Evolutionary conservation across 2,797 vertebrate species (phyloP).

Genomic region (Tarsius wallacei): DNA sequence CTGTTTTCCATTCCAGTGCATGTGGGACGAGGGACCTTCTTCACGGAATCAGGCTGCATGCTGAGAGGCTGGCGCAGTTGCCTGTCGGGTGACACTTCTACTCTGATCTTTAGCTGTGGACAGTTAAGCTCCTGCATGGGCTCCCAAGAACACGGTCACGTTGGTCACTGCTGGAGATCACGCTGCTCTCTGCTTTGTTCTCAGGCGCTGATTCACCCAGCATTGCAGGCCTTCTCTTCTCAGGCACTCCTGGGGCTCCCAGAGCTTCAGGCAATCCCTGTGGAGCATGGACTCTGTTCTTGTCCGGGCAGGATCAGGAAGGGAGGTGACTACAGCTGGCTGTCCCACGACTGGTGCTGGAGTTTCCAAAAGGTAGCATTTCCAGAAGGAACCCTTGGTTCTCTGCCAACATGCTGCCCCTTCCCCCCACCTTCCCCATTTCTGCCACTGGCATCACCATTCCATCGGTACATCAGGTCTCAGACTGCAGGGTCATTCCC

Average conservation of each 20-base stretch:
- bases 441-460: neutral
- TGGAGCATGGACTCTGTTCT: neutral
- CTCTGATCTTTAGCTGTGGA: slow-evolving; percentile 44
- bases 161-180: slow-evolving; percentile 48
- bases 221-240: rapidly evolving
- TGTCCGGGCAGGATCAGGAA: neutral
- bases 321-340: neutral
- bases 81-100: slow-evolving; percentile 36
- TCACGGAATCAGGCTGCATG: neutral
- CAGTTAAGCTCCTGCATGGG: neutral
- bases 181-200: slow-evolving; percentile 17
- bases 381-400: slow-evolving; percentile 38
- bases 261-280: neutral
- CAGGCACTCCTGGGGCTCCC: neutral
- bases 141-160: slow-evolving; percentile 67
- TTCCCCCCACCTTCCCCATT: neutral
- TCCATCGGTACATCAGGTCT: neutral
- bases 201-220: neutral
- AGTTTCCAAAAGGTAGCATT: slow-evolving; percentile 6
- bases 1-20: slow-evolving; percentile 70
- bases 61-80: neutral
- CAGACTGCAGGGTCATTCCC: neutral
- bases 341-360: neutral
- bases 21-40: slow-evolving; percentile 33
- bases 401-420: neutral